These are phyloP conservation scores for Actinostola sp. DNA, from an alignment of 92 coral and sea anemone genomes.

Conservation along the genomic window DNA sequence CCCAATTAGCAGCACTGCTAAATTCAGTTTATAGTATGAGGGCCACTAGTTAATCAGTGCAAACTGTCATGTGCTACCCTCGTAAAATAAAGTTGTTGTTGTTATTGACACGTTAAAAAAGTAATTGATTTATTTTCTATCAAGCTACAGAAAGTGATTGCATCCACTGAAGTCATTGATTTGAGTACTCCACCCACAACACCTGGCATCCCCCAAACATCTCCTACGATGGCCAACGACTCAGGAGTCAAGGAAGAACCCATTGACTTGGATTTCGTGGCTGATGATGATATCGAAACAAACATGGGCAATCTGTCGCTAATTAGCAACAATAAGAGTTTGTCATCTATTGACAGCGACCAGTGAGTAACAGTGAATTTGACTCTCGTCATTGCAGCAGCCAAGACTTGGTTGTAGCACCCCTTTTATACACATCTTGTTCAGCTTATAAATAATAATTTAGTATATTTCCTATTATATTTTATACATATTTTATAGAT, in stretches of 20 bases:
- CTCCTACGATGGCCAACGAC: neutral
- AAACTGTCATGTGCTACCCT: too few relatives aligned
- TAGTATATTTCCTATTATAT: too few relatives aligned
- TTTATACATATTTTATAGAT: too few relatives aligned
- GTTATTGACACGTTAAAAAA: too few relatives aligned
- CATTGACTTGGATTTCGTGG: neutral
- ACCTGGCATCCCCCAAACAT: neutral
- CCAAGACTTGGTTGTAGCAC: too few relatives aligned
- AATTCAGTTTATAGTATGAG: too few relatives aligned
- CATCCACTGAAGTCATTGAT: constrained; percentile 33
- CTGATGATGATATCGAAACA: constrained; percentile 1
- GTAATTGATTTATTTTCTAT: neutral
- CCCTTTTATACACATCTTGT: too few relatives aligned
- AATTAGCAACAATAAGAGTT: neutral
- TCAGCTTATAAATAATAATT: too few relatives aligned
- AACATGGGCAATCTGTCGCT: constrained; percentile 19
- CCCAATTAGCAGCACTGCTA: too few relatives aligned
- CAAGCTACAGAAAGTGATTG: constrained; percentile 6
- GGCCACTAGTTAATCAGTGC: too few relatives aligned
- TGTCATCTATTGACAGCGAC: neutral
- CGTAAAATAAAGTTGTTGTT: too few relatives aligned
- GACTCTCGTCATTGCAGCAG: too few relatives aligned
- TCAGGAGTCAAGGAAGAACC: neutral
- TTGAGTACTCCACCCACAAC: constrained; percentile 45
- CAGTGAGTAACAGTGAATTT: constrained; percentile 2